Base-by-base conservation (phyloP, 2,888 invertebrate genomes). In the Habrosyne pyritoides region DNA sequence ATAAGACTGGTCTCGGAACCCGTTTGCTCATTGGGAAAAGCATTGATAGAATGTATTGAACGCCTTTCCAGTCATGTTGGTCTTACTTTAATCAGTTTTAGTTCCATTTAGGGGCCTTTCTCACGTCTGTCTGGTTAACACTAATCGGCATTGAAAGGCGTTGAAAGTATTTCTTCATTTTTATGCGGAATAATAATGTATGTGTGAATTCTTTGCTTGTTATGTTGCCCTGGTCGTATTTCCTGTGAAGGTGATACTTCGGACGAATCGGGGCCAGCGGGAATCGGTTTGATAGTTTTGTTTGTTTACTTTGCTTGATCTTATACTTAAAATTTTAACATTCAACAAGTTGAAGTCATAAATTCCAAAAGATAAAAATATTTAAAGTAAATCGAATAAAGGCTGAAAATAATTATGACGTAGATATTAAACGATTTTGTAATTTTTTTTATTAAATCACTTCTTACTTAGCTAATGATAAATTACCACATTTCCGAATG, bases 21-120 rank as follows among this genome's bases (percentile, higher is more conserved):
- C 49, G 59, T 59, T 56, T 57, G 53, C 50, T 61, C 61, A 66
- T 69, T 63, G 58, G 53, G 66, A 61, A 67, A 67, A 66, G 56
- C 66, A 53, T 48, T 54, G 63, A 63, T 59, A 56, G 60, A 63
- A 59, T 59, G 54, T 63, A 52, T 59, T 47, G 55, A 54, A 58
- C 28, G 58, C 57, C 55, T 51, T 53, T 42, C 48, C 60, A 46
- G 54, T 53, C 53, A 57, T 54, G 55, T 61, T 51, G 61, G 58
- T 57, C 60, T 58, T 10, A n/a, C 47, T 24, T 50, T 14, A 18
- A 50, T 50, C 49, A 50, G 49, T 28, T 50, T 21, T 28, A 10
- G 6, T 18, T 50, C 54, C 58, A 33, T 56, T 59, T 60, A 70
- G 50, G 63, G 54, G 22, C 24, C 50, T 67, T 64, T 67, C 71